phyloP scores from a whole-genome alignment of 2,113 vertebrate species.

The Bubo scandiacus region DNA sequence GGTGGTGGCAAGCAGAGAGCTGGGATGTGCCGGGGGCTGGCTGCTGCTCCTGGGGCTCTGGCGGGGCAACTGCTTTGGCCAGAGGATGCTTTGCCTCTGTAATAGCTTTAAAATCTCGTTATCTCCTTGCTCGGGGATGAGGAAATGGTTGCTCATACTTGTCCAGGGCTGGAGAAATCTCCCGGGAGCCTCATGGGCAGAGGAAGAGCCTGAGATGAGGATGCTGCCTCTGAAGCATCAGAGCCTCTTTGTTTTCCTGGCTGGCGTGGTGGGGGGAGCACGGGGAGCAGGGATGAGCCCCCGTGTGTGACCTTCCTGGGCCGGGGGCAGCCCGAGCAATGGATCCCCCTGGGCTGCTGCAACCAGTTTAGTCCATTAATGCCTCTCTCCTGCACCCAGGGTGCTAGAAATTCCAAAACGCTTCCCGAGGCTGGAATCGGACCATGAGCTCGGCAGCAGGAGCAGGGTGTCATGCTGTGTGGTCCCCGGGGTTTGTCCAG shows the following conservation, averaged over 20 bases:
- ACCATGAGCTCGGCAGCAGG: not conserved
- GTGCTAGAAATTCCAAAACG: not conserved
- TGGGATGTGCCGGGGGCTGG: not conserved
- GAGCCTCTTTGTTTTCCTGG: not conserved
- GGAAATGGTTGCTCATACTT: conserved; percentile 33
- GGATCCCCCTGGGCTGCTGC: fast-evolving
- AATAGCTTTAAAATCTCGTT: not conserved
- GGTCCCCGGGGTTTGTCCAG: fast-evolving
- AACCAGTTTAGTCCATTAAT: not conserved
- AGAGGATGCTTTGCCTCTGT: not conserved
- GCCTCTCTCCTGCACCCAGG: not conserved
- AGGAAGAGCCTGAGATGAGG: not conserved
- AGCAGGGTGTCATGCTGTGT: fast-evolving
- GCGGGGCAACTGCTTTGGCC: not conserved
- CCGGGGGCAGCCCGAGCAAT: fast-evolving
- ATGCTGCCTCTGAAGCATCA: not conserved
- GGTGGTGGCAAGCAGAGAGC: not conserved
- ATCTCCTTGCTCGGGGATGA: not conserved
- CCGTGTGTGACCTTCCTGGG: not conserved
- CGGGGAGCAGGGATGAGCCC: not conserved
- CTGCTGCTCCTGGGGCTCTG: not conserved
- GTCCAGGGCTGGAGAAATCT: not conserved
- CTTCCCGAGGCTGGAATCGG: not conserved
- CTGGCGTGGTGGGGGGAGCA: fast-evolving
- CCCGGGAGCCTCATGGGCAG: not conserved